These are phyloP conservation scores for Glyphotaelius pellucidus DNA, from an alignment of 2,888 invertebrate genomes.

Conservation along the genomic window DNA sequence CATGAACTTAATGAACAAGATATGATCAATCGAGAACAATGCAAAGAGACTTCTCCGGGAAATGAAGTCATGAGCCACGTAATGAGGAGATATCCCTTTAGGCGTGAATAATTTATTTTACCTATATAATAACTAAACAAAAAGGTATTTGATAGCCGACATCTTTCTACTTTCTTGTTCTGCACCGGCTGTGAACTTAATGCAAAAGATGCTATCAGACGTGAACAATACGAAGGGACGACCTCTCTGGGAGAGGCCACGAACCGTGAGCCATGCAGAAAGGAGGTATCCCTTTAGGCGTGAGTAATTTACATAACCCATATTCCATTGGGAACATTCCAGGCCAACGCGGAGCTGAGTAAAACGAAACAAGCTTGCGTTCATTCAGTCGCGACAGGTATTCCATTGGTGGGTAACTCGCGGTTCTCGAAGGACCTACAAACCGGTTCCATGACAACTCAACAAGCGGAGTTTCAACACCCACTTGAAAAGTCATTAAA, in stretches of 20 bases:
- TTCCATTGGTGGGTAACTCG: slow-evolving; percentile 27
- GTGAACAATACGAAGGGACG: not conserved
- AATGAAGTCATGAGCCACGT: too few relatives aligned
- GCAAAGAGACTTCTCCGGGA: too few relatives aligned
- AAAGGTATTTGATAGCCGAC: not conserved
- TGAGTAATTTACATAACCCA: slow-evolving; percentile 44
- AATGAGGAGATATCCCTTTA: not conserved
- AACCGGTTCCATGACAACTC: too few relatives aligned
- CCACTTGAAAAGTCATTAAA: too few relatives aligned
- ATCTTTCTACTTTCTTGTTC: not conserved
- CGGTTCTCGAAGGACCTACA: slow-evolving; percentile 9
- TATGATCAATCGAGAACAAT: too few relatives aligned
- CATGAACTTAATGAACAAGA: too few relatives aligned
- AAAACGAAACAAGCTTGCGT: slow-evolving; percentile 46
- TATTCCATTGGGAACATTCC: slow-evolving; percentile 40
- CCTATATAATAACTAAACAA: slow-evolving; percentile 19
- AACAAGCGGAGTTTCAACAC: too few relatives aligned
- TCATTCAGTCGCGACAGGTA: slow-evolving; percentile 58
- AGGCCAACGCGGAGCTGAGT: slow-evolving; percentile 11
- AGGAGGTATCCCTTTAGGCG: not conserved
- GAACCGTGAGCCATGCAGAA: not conserved
- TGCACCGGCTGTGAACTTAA: not conserved
- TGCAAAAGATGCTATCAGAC: not conserved
- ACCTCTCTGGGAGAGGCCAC: not conserved
- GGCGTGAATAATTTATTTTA: slow-evolving; percentile 31